These are phyloP conservation scores for Eudemis profundana DNA, from an alignment of 2,888 invertebrate genomes.

Conservation along the genomic window DNA sequence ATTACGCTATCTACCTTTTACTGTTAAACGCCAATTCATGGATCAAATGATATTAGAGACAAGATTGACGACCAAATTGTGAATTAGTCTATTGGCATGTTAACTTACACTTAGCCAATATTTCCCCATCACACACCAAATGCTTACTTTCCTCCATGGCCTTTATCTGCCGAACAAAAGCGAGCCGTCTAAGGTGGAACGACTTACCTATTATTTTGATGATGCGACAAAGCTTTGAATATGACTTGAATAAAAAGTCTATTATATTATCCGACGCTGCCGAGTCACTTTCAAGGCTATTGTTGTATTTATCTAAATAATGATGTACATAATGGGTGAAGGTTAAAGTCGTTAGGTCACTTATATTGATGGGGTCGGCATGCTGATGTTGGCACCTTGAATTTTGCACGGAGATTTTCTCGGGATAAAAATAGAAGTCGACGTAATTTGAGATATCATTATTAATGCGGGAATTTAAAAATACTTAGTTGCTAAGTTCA, in stretches of 20 bases:
- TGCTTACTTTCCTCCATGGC: constrained; percentile 55
- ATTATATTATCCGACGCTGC: constrained; percentile 51
- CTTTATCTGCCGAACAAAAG: constrained; percentile 66
- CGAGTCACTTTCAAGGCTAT: constrained; percentile 54
- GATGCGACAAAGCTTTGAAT: constrained; percentile 70
- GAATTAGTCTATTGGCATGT: too few relatives aligned
- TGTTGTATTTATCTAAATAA: constrained; percentile 54
- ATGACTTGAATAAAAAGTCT: constrained; percentile 56
- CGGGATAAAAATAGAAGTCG: neutral
- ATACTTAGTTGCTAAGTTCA: too few relatives aligned
- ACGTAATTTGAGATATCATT: neutral
- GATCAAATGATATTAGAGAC: too few relatives aligned
- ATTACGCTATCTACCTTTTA: too few relatives aligned
- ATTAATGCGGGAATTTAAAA: too few relatives aligned
- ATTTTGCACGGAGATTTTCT: neutral
- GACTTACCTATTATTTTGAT: constrained; percentile 72
- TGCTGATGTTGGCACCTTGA: constrained; percentile 24
- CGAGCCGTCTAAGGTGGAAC: constrained; percentile 63
- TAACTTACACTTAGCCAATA: constrained; percentile 46
- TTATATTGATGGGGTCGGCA: constrained; percentile 39
- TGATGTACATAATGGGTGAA: constrained; percentile 48
- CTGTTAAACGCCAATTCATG: too few relatives aligned
- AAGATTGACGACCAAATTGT: too few relatives aligned
- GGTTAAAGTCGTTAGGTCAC: constrained; percentile 46
- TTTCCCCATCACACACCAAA: constrained; percentile 53